Evolutionary conservation across 2,113 vertebrate species (phyloP).

Genomic region (Bujurquina vittata): DNA sequence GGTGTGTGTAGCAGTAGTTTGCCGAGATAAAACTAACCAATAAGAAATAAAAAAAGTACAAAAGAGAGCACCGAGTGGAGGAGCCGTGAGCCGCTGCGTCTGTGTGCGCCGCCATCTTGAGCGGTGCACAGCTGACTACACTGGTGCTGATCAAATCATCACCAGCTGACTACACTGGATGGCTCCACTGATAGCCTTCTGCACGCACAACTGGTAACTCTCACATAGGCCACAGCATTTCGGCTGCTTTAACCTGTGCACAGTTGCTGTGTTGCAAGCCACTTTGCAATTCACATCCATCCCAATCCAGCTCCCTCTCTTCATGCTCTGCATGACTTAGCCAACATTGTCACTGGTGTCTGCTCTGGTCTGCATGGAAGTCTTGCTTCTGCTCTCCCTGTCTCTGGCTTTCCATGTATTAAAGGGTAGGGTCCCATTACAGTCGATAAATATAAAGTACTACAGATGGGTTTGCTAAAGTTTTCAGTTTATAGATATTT

Average conservation of each 20-base stretch:
- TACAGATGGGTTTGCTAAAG: neutral
- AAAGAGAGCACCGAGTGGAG: no score
- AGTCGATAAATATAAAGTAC: neutral
- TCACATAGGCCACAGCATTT: neutral
- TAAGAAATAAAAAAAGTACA: no score
- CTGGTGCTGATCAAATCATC: slow-evolving; percentile 2
- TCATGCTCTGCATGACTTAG: neutral
- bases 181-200: neutral
- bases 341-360: neutral
- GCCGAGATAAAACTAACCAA: no score
- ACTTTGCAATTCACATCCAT: neutral
- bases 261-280: neutral
- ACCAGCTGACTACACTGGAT: neutral
- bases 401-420: neutral
- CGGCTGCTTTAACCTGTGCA: neutral
- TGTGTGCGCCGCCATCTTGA: no score
- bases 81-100: no score
- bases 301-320: neutral
- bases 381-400: neutral
- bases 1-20: no score
- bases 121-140: no score
- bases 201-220: neutral
- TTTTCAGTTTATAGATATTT: no score
- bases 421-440: neutral
- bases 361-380: neutral